Evolutionary conservation across 2,888 invertebrate species (phyloP).

Genomic region (Metallyticus violacea): DNA sequence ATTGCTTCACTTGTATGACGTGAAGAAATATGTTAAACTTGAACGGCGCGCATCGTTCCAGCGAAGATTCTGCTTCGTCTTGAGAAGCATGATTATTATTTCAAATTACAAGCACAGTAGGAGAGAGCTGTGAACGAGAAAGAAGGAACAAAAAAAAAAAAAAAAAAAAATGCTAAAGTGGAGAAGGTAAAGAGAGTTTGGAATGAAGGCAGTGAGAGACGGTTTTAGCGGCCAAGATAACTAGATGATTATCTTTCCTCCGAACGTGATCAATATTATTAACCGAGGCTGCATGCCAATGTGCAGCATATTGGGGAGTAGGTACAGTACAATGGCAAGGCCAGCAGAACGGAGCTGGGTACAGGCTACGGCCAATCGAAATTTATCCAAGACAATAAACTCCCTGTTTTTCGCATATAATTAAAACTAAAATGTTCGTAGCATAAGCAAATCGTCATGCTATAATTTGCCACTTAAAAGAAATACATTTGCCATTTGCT

Average conservation of each 20-base stretch:
- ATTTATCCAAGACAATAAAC: no score
- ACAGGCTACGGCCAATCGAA: background rate
- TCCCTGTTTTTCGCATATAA: no score
- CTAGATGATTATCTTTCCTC: conserved; percentile 29
- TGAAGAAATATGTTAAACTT: background rate
- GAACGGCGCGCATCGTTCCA: no score
- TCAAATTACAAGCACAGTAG: background rate
- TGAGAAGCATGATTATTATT: background rate
- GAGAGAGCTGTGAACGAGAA: background rate
- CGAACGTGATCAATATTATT: conserved; percentile 32
- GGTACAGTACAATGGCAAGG: background rate
- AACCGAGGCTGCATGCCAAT: conserved; percentile 25
- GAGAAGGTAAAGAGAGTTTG: background rate
- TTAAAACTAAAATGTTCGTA: no score
- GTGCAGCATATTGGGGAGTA: background rate
- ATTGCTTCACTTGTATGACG: no score
- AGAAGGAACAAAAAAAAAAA: conserved; percentile 2
- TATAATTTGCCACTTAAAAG: no score
- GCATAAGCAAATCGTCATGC: no score
- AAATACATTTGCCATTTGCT: no score
- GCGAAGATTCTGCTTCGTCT: background rate
- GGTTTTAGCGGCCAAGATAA: conserved; percentile 15
- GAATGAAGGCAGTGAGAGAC: background rate
- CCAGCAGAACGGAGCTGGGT: no score
- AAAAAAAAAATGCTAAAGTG: background rate